phyloP scores from a whole-genome alignment of 2,113 vertebrate genomes.

The Ophthalmotilapia sp. region DNA sequence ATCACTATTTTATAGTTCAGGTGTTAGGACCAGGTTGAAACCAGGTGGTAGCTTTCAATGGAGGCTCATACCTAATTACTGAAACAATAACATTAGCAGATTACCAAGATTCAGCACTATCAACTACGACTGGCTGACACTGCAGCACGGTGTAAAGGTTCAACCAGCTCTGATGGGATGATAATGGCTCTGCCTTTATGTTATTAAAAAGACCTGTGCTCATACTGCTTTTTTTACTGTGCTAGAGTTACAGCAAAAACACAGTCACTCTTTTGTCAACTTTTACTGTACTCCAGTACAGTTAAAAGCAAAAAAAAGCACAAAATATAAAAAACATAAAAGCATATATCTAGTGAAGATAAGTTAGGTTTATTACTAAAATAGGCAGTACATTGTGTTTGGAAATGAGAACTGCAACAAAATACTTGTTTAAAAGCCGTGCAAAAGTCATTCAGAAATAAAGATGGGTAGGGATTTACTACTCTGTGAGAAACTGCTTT shows the following conservation, averaged over 20 bases:
- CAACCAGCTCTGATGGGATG: background rate
- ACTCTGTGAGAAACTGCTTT: background rate
- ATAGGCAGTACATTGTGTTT: background rate
- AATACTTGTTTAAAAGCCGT: background rate
- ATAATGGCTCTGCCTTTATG: background rate
- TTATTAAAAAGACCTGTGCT: background rate
- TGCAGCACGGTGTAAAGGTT: background rate
- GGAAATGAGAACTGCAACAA: background rate
- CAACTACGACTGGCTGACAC: background rate
- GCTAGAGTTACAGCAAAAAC: background rate
- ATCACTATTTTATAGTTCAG: background rate
- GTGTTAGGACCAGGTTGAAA: background rate
- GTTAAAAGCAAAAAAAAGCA: background rate
- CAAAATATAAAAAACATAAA: background rate
- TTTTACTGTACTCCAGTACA: background rate
- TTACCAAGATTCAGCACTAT: background rate
- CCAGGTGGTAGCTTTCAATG: background rate
- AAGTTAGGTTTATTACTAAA: background rate
- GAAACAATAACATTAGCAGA: background rate
- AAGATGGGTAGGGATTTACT: background rate
- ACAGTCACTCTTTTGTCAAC: background rate
- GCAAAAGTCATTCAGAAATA: background rate
- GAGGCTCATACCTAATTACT: background rate
- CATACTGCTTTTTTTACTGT: background rate
- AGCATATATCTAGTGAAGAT: background rate